Evolutionary conservation across 2,113 vertebrate species (phyloP).

Genomic region (Mustelus asterias): DNA sequence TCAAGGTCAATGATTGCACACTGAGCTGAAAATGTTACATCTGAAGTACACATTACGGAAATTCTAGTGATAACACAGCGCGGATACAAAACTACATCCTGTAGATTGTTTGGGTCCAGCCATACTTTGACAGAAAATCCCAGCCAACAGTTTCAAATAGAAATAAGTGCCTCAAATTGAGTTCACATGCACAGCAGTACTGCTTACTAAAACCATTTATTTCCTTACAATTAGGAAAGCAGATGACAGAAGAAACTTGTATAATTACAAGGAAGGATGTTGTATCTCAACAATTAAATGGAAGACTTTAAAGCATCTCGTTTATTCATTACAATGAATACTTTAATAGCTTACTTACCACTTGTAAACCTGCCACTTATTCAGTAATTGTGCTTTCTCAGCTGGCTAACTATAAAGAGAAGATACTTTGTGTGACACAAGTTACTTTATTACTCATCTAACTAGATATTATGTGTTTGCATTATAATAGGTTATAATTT

Average conservation of each 20-base stretch:
- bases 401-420: not conserved
- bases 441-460: not conserved
- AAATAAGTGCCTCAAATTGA: not conserved
- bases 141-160: not conserved
- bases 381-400: slow-evolving; percentile 4
- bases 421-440: not conserved
- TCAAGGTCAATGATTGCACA: not conserved
- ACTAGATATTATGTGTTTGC: not conserved
- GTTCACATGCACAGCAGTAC: not conserved
- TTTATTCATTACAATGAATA: slow-evolving; percentile 25
- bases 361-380: slow-evolving; percentile 5
- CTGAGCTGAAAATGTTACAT: not conserved
- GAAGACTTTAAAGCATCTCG: not conserved
- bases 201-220: not conserved
- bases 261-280: slow-evolving; percentile 19
- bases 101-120: not conserved
- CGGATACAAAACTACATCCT: not conserved
- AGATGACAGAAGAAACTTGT: not conserved
- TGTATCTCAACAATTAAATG: slow-evolving; percentile 8
- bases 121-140: not conserved
- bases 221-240: not conserved
- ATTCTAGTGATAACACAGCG: too few relatives aligned
- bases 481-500: slow-evolving; percentile 11
- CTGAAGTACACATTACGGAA: not conserved
- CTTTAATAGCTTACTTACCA: slow-evolving; percentile 20